phyloP scores from a whole-genome alignment of 2,888 invertebrate species.

The Lottia scabra region DNA sequence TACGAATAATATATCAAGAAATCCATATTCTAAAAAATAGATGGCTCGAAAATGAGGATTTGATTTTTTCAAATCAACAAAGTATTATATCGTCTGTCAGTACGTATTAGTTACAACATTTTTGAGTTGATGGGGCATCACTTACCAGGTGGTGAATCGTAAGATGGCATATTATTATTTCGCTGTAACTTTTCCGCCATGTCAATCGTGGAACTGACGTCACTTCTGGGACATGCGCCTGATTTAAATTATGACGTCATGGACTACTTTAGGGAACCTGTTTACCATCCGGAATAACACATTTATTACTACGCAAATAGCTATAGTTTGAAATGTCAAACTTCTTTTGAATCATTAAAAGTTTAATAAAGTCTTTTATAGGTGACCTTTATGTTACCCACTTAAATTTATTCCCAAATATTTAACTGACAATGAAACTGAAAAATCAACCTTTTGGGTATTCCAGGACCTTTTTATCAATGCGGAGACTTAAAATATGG shows the following conservation, averaged over 20 bases:
- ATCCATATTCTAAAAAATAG: too few species aligned
- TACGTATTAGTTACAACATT: too few species aligned
- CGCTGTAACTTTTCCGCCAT: constrained; percentile 27
- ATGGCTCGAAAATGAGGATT: too few species aligned
- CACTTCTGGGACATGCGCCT: constrained; percentile 32
- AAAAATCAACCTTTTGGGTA: background rate
- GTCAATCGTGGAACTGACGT: constrained; percentile 17
- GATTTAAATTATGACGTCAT: constrained; percentile 33
- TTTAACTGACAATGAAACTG: too few species aligned
- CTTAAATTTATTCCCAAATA: too few species aligned
- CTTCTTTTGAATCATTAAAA: too few species aligned
- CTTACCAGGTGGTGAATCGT: constrained; percentile 23
- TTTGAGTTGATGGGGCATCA: too few species aligned
- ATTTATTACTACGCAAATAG: constrained; percentile 30
- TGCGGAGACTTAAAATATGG: constrained; percentile 14
- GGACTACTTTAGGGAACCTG: constrained; percentile 41
- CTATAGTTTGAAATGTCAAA: background rate
- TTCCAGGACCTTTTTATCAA: constrained; percentile 12
- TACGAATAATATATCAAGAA: too few species aligned
- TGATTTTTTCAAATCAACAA: too few species aligned
- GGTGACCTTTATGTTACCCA: too few species aligned
- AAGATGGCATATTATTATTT: constrained; percentile 14
- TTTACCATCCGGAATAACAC: constrained; percentile 40
- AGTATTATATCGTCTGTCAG: too few species aligned
- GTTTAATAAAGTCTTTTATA: too few species aligned